Evolutionary conservation across 2,797 vertebrate genomes (phyloP).

Genomic region (Phrynocephalus forsythii): DNA sequence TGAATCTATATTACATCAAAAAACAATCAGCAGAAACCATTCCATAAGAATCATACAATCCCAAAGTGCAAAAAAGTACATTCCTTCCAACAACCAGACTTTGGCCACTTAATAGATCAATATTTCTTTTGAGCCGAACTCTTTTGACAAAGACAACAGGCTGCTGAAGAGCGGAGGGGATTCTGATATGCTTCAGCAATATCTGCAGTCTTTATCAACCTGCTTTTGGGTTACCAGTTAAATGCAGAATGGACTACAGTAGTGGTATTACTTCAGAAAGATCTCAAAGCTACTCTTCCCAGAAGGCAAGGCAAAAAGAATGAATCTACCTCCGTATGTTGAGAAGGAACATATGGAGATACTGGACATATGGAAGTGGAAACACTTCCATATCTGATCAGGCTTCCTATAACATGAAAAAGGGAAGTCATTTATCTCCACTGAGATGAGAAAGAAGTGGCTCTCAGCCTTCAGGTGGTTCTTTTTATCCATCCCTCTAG

Average conservation of each 20-base stretch:
- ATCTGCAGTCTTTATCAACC: background rate
- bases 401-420: background rate
- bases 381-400: background rate
- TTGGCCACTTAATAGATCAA: constrained; percentile 1
- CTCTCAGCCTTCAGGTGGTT: background rate
- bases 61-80: background rate
- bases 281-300: background rate
- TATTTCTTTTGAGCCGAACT: constrained; percentile 21
- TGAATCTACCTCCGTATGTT: background rate
- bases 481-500: background rate
- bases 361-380: background rate
- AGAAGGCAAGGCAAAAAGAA: background rate
- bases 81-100: background rate
- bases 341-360: background rate
- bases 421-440: background rate
- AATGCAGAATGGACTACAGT: background rate
- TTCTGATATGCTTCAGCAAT: background rate
- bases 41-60: constrained; percentile 15
- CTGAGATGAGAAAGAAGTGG: background rate
- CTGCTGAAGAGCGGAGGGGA: background rate
- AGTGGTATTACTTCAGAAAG: background rate
- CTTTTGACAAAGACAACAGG: background rate
- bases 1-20: background rate
- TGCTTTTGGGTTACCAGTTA: background rate
- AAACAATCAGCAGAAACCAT: background rate